Evolutionary conservation across 2,113 vertebrate genomes (phyloP).

Genomic region (Myrmophylax atrothorax): DNA sequence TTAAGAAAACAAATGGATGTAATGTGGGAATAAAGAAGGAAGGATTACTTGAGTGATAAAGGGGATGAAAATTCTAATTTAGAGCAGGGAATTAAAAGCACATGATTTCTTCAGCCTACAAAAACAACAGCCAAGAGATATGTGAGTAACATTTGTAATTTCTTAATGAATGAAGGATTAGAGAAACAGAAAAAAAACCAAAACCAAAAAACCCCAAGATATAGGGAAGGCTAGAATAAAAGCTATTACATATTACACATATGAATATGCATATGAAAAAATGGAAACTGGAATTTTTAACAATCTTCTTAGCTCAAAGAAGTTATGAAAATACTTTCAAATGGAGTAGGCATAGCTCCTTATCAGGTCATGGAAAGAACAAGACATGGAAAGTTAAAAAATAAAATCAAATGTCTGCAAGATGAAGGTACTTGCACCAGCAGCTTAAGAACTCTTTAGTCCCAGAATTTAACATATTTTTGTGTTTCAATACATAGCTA

Average conservation of each 20-base stretch:
- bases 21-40: background rate
- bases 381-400: background rate
- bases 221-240: background rate
- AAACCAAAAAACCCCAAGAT: background rate
- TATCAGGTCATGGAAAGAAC: background rate
- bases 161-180: background rate
- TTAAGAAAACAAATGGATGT: background rate
- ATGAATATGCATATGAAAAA: background rate
- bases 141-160: background rate
- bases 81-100: background rate
- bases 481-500: background rate
- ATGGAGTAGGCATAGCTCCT: background rate
- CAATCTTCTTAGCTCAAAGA: background rate
- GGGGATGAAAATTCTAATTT: background rate
- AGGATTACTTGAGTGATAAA: background rate
- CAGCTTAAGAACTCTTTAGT: background rate
- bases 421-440: background rate
- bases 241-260: background rate
- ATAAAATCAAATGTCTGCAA: background rate
- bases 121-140: background rate
- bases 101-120: background rate
- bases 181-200: background rate
- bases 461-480: background rate
- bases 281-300: background rate
- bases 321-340: background rate